Evolutionary conservation across 2,113 vertebrate species (phyloP), one percentile per base, ranked within the genome.

Genomic region (Forbesichthys agassizii): DNA sequence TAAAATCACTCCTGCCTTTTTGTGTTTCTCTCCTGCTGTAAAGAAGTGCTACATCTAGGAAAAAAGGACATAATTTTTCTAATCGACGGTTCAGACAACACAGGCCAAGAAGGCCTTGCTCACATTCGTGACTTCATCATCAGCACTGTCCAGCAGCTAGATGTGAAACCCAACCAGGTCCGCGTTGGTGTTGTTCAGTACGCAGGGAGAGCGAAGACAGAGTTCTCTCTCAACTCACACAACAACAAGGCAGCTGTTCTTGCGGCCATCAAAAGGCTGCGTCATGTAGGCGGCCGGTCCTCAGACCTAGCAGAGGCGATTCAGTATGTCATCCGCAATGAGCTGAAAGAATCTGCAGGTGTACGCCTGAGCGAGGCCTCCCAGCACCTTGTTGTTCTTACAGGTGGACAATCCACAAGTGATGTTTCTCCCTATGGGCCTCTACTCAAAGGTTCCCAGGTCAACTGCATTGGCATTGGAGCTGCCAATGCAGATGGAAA

Each of bases 31-130:
- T 68, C 53, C 18, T 75, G 27, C 68, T 71, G 72, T 80, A n/a
- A 80, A 91, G 91, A 0, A 0, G 18, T 1, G 0, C 4, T 81
- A 2, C 84, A 91, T 69, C 85, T 94, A 16, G 94, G 95, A 0
- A 95, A 86, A 51, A 95, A 94, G 1, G 98, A 99, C 84, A 88
- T 99, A 0, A 88, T 99, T 55, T 99, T 99, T 84, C 94, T 99
- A 1, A 92, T 99, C 9, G 98, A 99, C 84, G 95, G 95, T 64
- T 99, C 97, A 0, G 93, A 94, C 10, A 86, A 6, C 0, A 92
- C 96, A 2, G 89, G 84, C 52, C 0, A 64, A 0, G 81, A 75
- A 0, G 95, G 95, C 12, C 74, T 96, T 0, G 95, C 92, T 52
- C 93, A 97, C 57, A 96, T 99, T 48, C 93, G 97, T 13, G 96